Evolutionary conservation across 1,140 invertebrate species (phyloP).

Genomic region (Coenobita brevimanus): DNA sequence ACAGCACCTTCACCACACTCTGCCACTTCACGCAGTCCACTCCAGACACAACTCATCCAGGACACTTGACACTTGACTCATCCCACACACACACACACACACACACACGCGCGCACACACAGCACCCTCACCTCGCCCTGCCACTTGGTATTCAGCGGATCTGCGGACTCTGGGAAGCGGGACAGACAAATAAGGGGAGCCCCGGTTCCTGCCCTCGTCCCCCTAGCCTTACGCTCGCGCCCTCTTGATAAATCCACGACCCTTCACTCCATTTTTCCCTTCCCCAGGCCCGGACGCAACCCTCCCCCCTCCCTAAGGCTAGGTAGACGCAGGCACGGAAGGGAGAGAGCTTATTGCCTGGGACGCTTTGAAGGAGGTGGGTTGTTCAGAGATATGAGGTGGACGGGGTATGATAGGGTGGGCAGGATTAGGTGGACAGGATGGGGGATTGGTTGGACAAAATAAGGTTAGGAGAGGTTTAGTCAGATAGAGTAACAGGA

Average conservation of each 20-base stretch:
- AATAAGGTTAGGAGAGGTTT: too few species aligned
- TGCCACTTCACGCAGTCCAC: too few species aligned
- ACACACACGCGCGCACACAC: too few species aligned
- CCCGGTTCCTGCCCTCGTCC: not conserved
- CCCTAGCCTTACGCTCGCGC: not conserved
- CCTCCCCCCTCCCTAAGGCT: not conserved
- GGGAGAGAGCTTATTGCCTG: not conserved
- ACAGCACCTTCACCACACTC: too few species aligned
- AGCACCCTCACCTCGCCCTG: not conserved
- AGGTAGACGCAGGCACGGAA: not conserved
- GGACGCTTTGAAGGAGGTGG: too few species aligned
- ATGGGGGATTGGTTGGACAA: too few species aligned
- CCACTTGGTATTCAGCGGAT: slow-evolving; percentile 26
- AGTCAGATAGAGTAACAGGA: not conserved
- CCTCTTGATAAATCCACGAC: slow-evolving; percentile 37
- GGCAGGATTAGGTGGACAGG: too few species aligned
- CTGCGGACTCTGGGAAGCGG: not conserved
- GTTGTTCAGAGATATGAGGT: not conserved
- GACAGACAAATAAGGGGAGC: slow-evolving; percentile 23
- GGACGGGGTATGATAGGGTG: too few species aligned
- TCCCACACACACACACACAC: too few species aligned
- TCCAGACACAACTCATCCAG: too few species aligned
- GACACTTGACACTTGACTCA: too few species aligned
- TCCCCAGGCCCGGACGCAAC: not conserved
- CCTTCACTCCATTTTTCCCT: slow-evolving; percentile 37